Conservation (phyloP, 2,113 vertebrate genomes). For the Salvelinus sp. region DNA sequence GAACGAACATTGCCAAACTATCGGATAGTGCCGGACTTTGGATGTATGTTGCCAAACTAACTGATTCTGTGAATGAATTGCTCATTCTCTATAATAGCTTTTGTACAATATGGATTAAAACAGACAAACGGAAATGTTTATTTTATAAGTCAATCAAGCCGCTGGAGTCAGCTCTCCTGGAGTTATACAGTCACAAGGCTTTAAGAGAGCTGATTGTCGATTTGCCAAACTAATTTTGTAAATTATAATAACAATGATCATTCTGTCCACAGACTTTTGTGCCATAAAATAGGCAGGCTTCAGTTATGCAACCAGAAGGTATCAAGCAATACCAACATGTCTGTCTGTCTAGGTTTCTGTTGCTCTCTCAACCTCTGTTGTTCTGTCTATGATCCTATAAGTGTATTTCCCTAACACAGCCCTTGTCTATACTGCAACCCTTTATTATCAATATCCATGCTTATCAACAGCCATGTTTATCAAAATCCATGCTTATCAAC, state of each 20-base stretch:
- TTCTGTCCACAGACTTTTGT: slow-evolving; percentile 87
- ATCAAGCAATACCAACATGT: slow-evolving; percentile 75
- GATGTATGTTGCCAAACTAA: slow-evolving; percentile 75
- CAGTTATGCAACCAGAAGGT: slow-evolving; percentile 73
- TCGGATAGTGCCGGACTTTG: slow-evolving; percentile 20
- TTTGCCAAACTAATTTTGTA: slow-evolving; percentile 87
- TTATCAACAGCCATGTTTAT: too few relatives aligned
- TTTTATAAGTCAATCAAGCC: slow-evolving; percentile 96
- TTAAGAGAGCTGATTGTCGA: slow-evolving; percentile 85
- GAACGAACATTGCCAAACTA: slow-evolving; percentile 35
- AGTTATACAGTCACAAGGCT: slow-evolving; percentile 91
- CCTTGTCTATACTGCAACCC: too few relatives aligned
- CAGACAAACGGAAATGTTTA: slow-evolving; percentile 79
- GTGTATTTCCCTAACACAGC: too few relatives aligned
- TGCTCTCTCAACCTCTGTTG: neutral
- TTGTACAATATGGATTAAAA: slow-evolving; percentile 89
- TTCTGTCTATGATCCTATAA: too few relatives aligned
- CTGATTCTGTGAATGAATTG: slow-evolving; percentile 83
- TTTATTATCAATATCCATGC: too few relatives aligned
- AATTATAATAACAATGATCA: slow-evolving; percentile 76
- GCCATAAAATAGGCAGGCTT: slow-evolving; percentile 93
- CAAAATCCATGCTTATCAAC: too few relatives aligned
- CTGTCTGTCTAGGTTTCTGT: too few relatives aligned
- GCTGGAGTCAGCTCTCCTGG: slow-evolving; percentile 86
- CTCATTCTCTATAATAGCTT: slow-evolving; percentile 92